Evolutionary conservation across 2,888 invertebrate genomes (phyloP).

Genomic region (Scaptomyza parva): DNA sequence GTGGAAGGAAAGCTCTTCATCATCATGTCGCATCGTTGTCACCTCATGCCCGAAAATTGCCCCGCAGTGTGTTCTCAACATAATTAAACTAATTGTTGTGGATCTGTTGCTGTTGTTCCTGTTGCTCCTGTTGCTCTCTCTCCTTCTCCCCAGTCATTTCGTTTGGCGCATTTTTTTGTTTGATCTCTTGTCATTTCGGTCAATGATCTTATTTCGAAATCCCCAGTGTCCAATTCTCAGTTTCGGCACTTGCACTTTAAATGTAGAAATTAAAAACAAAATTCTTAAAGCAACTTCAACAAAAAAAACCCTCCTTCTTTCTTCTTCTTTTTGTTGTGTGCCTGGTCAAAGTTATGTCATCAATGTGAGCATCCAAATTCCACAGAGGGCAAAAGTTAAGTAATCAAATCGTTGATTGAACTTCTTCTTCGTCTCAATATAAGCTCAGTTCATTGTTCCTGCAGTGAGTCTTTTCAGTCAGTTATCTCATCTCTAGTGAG

Average conservation of each 20-base stretch:
- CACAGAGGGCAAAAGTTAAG: slow-evolving; percentile 51
- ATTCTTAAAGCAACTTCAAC: slow-evolving; percentile 1
- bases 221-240: slow-evolving; percentile 74
- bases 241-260: slow-evolving; percentile 77
- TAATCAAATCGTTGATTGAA: slow-evolving; percentile 56
- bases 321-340: no score
- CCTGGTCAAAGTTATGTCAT: slow-evolving; percentile 67
- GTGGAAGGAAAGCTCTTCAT: slow-evolving; percentile 54
- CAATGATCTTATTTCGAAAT: slow-evolving; percentile 69
- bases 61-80: slow-evolving; percentile 53
- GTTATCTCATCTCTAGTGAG: slow-evolving; percentile 25
- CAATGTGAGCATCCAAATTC: slow-evolving; percentile 62
- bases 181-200: slow-evolving; percentile 72
- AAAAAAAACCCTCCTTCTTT: no score
- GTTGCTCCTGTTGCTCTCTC: background rate
- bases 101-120: slow-evolving; percentile 35
- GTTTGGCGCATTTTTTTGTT: slow-evolving; percentile 40
- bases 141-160: no score
- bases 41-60: slow-evolving; percentile 73
- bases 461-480: slow-evolving; percentile 13
- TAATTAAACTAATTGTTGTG: slow-evolving; percentile 77
- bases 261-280: slow-evolving; percentile 66
- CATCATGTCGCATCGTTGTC: slow-evolving; percentile 79
- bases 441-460: background rate
- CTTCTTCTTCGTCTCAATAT: slow-evolving; percentile 5